Evolutionary conservation across 1,140 invertebrate genomes (phyloP), one percentile per base, ranked within the genome.

Genomic region (Drosophila eugracilis): DNA sequence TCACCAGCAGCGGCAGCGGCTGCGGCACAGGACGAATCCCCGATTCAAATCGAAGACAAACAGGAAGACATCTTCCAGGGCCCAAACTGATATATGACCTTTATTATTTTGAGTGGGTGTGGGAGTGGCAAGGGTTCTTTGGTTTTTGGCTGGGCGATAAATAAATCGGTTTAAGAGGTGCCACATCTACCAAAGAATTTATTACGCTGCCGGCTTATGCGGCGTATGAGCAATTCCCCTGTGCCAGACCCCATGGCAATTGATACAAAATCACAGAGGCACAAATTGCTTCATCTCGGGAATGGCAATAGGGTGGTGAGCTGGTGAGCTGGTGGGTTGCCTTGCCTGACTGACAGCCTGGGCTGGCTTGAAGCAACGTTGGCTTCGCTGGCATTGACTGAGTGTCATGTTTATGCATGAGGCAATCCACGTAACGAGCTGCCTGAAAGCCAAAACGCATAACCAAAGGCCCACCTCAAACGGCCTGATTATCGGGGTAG

Each of bases 361-460:
- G n/a, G n/a, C n/a, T n/a, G n/a, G n/a, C n/a, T n/a, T n/a, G n/a
- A n/a, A n/a, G n/a, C n/a, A n/a, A n/a, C 12, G 36, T 9, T 10
- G 3, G 36, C 41, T 36, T 54, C 59, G 44, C 22, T 36, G 55
- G 12, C 55, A 71, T 62, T 78, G 71, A 85, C 75, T 75, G 78
- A 84, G 66, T 83, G 80, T 71, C 79, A 83, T 85, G 76, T 80
- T 84, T 84, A 85, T 84, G 76, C 80, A 84, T 84, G 80, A 79
- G 72, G 34, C 36, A 63, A 63, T 74, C 71, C 71, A 63, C 28
- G 34, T 70, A 70, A 70, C 69, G 69, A 54, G 70, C 69, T 72
- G 69, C 48, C 48, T 28, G 41, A 70, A 69, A 69, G 62, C 39
- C 48, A 54, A 55, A 69, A 69, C 37, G 63, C 49, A 70, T 47